Evolutionary conservation across 2,113 vertebrate genomes (phyloP).

Genomic region (Grus americana): DNA sequence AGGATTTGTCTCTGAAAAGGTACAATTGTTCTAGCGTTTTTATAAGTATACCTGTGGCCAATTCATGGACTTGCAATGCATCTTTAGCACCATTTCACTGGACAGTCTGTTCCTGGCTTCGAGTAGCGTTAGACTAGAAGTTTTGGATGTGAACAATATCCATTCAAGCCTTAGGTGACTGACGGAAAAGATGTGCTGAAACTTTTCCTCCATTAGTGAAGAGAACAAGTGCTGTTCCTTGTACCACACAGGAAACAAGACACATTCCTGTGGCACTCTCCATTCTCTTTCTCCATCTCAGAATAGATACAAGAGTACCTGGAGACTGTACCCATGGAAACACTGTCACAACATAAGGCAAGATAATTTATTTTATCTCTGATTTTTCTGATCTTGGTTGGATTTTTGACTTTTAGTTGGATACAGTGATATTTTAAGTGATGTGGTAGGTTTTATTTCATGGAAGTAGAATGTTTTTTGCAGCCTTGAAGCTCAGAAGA

Average conservation of each 20-base stretch:
- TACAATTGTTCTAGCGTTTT: neutral
- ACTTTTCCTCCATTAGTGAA: neutral
- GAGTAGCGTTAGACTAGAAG: neutral
- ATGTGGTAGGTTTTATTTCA: neutral
- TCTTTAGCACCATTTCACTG: neutral
- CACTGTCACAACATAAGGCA: neutral
- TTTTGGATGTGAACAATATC: neutral
- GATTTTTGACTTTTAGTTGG: neutral
- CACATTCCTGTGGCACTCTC: neutral
- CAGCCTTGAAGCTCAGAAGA: neutral
- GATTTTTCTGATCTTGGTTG: neutral
- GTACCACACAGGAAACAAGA: neutral
- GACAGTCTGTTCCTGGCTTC: neutral
- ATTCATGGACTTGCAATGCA: neutral
- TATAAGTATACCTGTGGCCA: neutral
- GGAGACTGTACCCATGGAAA: slow-evolving; percentile 22
- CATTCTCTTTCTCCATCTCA: neutral
- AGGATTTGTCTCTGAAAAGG: neutral
- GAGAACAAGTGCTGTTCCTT: neutral
- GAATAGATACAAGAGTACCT: neutral
- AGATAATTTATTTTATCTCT: neutral
- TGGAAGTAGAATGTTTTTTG: neutral
- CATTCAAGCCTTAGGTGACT: neutral
- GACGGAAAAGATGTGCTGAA: neutral
- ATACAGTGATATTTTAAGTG: neutral